A percentile compares a stretch with the other conserved stretches of the same genome.
These are phyloP conservation scores for Ceryle rudis DNA, from an alignment of 2,797 vertebrate species.

Conservation along the genomic window DNA sequence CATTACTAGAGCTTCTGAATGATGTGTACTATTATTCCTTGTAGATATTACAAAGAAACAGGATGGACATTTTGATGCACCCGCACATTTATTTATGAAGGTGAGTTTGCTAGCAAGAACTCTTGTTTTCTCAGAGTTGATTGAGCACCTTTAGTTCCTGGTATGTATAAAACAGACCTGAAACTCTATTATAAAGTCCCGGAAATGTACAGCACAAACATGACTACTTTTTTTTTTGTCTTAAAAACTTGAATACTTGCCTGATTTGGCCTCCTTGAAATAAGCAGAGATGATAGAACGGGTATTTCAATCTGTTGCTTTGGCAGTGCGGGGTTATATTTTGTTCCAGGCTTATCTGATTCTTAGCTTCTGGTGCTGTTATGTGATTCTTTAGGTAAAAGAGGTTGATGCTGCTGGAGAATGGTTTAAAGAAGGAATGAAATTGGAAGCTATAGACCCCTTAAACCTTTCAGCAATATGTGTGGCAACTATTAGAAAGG, in stretches of 20 bases:
- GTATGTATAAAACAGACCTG: neutral
- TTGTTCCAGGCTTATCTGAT: neutral
- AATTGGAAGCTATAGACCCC: slow-evolving; percentile 97
- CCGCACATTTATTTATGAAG: slow-evolving; percentile 92
- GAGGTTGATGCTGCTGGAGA: slow-evolving; percentile 94
- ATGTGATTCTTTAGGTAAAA: slow-evolving; percentile 84
- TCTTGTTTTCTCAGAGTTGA: slow-evolving; percentile 14
- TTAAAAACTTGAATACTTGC: neutral
- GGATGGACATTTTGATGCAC: slow-evolving; percentile 92
- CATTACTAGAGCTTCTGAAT: slow-evolving; percentile 48
- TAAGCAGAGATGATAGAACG: neutral
- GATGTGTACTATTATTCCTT: slow-evolving; percentile 53
- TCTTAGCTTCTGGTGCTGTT: slow-evolving; percentile 31
- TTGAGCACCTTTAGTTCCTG: neutral
- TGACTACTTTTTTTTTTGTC: neutral
- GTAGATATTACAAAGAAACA: slow-evolving; percentile 94
- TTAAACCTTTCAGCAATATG: slow-evolving; percentile 99
- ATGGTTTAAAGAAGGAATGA: slow-evolving; percentile 99
- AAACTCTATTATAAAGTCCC: neutral
- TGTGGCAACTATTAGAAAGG: slow-evolving; percentile 98
- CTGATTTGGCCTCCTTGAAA: neutral
- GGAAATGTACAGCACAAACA: neutral
- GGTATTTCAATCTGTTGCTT: neutral
- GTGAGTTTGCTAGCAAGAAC: slow-evolving; percentile 77
- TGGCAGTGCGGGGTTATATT: neutral